These are phyloP conservation scores for Cnemophilus loriae DNA, from an alignment of 2,113 vertebrate species.

Conservation along the genomic window DNA sequence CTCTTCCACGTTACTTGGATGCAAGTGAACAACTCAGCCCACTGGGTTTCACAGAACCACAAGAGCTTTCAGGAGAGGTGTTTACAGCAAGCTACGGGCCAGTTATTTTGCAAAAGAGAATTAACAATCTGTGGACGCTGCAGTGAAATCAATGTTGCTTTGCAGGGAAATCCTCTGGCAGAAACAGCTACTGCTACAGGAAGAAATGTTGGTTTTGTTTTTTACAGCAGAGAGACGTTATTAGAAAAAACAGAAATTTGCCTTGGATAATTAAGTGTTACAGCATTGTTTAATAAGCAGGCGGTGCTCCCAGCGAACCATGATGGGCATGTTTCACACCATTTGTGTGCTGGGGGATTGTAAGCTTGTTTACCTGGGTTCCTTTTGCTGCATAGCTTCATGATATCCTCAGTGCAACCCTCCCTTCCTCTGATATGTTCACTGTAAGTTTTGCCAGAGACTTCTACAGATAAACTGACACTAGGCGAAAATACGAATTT, in stretches of 20 bases:
- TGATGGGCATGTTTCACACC: background rate
- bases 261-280: background rate
- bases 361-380: constrained; percentile 63
- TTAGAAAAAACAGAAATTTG: background rate
- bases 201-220: background rate
- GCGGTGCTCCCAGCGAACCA: background rate
- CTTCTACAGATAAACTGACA: background rate
- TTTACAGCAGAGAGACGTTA: background rate
- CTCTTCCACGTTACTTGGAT: background rate
- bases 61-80: background rate
- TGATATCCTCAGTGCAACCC: background rate
- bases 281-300: background rate
- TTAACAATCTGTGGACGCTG: constrained; percentile 12
- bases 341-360: background rate
- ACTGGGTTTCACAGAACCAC: background rate
- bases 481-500: background rate
- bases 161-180: constrained; percentile 25
- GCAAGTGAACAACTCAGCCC: background rate
- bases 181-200: constrained; percentile 5
- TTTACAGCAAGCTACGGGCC: background rate
- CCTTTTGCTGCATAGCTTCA: constrained; percentile 67
- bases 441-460: constrained; percentile 24
- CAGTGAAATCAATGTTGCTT: constrained; percentile 56
- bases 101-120: constrained; percentile 7
- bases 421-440: background rate